Base-by-base conservation (phyloP, 2,888 invertebrate species). In the Tridacna gigas region DNA sequence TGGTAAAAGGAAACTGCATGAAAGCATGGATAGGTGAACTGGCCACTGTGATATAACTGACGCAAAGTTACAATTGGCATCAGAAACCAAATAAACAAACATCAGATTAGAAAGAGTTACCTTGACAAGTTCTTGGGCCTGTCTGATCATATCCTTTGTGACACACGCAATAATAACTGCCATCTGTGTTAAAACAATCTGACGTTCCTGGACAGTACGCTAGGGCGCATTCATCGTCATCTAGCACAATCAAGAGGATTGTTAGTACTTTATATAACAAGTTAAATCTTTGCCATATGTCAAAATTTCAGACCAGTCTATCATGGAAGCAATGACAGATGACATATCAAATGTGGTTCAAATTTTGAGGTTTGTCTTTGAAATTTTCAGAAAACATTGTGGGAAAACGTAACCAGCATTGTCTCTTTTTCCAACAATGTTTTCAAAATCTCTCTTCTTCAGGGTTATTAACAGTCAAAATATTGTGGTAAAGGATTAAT, bases 101-200 rank as follows among this genome's bases (percentile, higher is more conserved):
- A 37, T 7, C 2, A 37, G 37, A 7, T 37, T 2, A 37, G 37
- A 37, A 2, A 37, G 37, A 7, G 7, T 74, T 83, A 93, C 93
- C 91, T 85, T 83, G 37, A 75, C 93, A 93, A 11, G 79, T 78
- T 37, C 71, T 78, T 25, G 83, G 80, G 7, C 89, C 86, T 12
- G 78, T 86, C 71, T 91, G 86, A 11, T 25, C 82, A 84, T 88
- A 94, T 4, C 94, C 94, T 0, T 78, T 76, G 26, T 91, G 86
- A 81, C 94, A 94, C 11, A 84, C 86, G 80, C 94, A 94, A 45
- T 82, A 76, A 78, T 89, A 94, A 18, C 89, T 79, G 13, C 94
- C 94, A 0, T 88, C 89, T 0, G 80, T 84, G 86, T 94, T 93
- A 2, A 77, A 78, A 82, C 94, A 94, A 28, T 80, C 56, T 0